Percentiles rank a stretch among this genome's conserved stretches.
These are phyloP conservation scores for Epistrophella euchroma DNA, from an alignment of 2,888 invertebrate species.

Conservation along the genomic window DNA sequence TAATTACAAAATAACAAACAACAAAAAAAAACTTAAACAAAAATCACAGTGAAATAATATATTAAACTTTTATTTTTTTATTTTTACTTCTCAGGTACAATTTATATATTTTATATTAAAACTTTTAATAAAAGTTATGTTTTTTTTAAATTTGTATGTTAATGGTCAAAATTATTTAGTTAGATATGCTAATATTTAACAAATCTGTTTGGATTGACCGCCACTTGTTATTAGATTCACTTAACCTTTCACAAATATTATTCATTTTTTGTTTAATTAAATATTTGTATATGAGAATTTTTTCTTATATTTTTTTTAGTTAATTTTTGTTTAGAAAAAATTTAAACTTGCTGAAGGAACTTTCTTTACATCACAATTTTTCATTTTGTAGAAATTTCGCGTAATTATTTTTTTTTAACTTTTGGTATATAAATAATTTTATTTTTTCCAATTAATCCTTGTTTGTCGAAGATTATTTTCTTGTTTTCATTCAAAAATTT, in stretches of 20 bases:
- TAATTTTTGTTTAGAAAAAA: constrained; percentile 77
- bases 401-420: constrained; percentile 44
- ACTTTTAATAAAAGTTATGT: constrained; percentile 36
- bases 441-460: constrained; percentile 72
- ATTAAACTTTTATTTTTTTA: constrained; percentile 41
- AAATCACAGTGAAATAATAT: constrained; percentile 72
- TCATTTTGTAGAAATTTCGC: constrained; percentile 65
- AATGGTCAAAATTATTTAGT: constrained; percentile 27
- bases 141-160: constrained; percentile 40
- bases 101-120: constrained; percentile 11
- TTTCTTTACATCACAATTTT: constrained; percentile 77
- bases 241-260: constrained; percentile 64
- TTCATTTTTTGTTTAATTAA: constrained; percentile 75
- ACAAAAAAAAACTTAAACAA: constrained; percentile 64
- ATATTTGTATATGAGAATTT: constrained; percentile 48
- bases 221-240: constrained; percentile 70
- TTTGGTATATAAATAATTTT: constrained; percentile 54
- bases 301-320: constrained; percentile 46
- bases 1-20: constrained; percentile 43
- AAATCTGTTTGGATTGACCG: constrained; percentile 55
- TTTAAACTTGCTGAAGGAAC: constrained; percentile 76
- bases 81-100: constrained; percentile 72
- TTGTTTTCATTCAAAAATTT: constrained; percentile 63
- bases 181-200: constrained; percentile 42
- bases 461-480: constrained; percentile 73